These are phyloP conservation scores for Eubasilissa splendida DNA, from an alignment of 2,888 invertebrate species.

Conservation along the genomic window DNA sequence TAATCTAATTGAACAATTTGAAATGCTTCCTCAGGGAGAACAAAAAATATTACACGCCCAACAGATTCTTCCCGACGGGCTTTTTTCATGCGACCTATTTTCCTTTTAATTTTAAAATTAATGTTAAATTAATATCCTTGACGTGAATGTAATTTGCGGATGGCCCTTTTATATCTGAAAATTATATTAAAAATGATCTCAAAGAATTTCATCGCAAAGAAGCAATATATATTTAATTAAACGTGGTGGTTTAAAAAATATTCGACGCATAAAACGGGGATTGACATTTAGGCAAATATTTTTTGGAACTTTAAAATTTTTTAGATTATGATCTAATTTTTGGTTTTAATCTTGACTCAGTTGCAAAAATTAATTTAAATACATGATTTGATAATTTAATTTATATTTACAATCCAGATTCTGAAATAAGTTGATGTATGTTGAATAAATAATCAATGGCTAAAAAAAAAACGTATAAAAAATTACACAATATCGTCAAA, in stretches of 20 bases:
- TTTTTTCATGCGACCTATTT: conserved; percentile 51
- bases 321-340: too few species aligned
- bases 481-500: too few species aligned
- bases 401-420: too few species aligned
- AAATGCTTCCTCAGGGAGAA: conserved; percentile 49
- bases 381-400: too few species aligned
- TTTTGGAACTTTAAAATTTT: background rate
- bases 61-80: conserved; percentile 41
- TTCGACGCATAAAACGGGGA: background rate
- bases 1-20: conserved; percentile 55
- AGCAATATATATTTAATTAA: conserved; percentile 37
- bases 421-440: too few species aligned
- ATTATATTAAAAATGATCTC: background rate
- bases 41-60: conserved; percentile 41
- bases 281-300: conserved; percentile 12
- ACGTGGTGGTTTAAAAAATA: conserved; percentile 10
- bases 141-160: conserved; percentile 45
- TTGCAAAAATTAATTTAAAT: too few species aligned
- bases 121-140: conserved; percentile 54
- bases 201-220: background rate
- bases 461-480: too few species aligned
- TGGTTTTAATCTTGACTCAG: too few species aligned
- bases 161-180: conserved; percentile 26
- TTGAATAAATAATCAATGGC: too few species aligned
- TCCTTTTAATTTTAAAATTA: conserved; percentile 51